Evolutionary conservation across 1,140 invertebrate species (phyloP).

Genomic region (Zaprionus nigranus): DNA sequence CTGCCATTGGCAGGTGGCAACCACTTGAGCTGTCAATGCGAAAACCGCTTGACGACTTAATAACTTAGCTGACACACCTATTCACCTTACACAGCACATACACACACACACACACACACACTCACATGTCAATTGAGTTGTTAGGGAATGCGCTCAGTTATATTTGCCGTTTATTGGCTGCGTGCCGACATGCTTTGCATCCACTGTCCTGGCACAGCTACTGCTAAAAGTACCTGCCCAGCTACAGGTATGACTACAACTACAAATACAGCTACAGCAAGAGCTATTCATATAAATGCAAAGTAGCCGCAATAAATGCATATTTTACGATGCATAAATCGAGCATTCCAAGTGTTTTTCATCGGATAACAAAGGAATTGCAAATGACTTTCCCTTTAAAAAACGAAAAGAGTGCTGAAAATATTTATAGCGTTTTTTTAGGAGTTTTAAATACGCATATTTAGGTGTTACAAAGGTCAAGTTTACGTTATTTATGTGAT

Average conservation of each 20-base stretch:
- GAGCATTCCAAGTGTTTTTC: constrained; percentile 14
- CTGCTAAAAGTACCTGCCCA: not conserved
- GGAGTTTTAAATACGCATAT: not conserved
- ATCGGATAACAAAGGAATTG: constrained; percentile 24
- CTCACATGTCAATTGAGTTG: constrained; percentile 15
- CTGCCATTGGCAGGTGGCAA: constrained; percentile 41
- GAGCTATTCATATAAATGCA: constrained; percentile 74
- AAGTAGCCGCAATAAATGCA: constrained; percentile 66
- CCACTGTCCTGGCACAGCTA: not conserved
- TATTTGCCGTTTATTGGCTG: constrained; percentile 63
- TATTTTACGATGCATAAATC: constrained; percentile 61
- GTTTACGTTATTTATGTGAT: not conserved
- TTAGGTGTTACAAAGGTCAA: not conserved
- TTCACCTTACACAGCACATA: constrained; percentile 2
- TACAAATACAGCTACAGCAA: constrained; percentile 31
- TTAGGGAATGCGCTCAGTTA: constrained; percentile 44
- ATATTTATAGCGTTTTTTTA: not conserved
- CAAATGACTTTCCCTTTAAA: constrained; percentile 17
- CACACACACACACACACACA: constrained; percentile 2
- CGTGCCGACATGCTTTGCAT: constrained; percentile 56
- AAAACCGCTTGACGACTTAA: constrained; percentile 59
- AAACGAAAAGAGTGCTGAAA: not conserved
- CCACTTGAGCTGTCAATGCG: constrained; percentile 58
- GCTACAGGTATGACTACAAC: constrained; percentile 12
- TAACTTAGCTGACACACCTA: constrained; percentile 49